Base-by-base conservation (phyloP, 2,797 vertebrate species). In the Allenopithecus nigroviridis region DNA sequence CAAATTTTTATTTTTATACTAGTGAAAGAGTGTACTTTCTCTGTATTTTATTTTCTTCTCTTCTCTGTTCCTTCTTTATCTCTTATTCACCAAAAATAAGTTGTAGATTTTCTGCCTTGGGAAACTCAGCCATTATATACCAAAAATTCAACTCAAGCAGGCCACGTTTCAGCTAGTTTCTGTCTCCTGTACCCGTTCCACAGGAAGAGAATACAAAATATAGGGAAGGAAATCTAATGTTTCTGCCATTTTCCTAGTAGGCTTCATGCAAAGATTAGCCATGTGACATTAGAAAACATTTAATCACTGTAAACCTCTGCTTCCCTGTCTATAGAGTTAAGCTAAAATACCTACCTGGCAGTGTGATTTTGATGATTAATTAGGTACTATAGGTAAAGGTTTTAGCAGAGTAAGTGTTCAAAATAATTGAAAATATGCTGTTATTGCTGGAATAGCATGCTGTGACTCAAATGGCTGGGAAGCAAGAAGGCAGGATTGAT, bases 361-460 rank as follows among this genome's bases (percentile, higher is more conserved):
- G 39, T 89, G 70, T n/a, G 48, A 96, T 36, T 57, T 48, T 91
- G 68, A 88, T 8, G 16, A 95, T 93, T 94, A 96, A 91, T 83
- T 80, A 84, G 76, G 43, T 79, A 57, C 30, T 57, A 9, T 85
- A 78, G 50, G 36, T 70, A 89, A 92, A 95, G 75, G 74, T 48
- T 72, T 92, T 87, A 87, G 89, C 61, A 94, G 43, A 87, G 30
- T 70, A 79, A 50, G 53, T 72, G 41, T 87, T 95, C 19, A 76
- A 86, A 96, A 84, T 86, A 26, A 95, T 76, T 28, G 55, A n/a
- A 64, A 81, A 64, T 84, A 68, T 75, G 13, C 33, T 19, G 19
- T 43, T 74, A 11, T 43, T 94, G 79, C 21, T 5, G 19, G 28
- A 85, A 57, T 85, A 76, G 26, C 28, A 74, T 61, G 55, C 33